A percentile compares a stretch with the other conserved stretches of the same genome.
phyloP scores from a whole-genome alignment of 1,140 invertebrate species.

The Ceratina japonica region DNA sequence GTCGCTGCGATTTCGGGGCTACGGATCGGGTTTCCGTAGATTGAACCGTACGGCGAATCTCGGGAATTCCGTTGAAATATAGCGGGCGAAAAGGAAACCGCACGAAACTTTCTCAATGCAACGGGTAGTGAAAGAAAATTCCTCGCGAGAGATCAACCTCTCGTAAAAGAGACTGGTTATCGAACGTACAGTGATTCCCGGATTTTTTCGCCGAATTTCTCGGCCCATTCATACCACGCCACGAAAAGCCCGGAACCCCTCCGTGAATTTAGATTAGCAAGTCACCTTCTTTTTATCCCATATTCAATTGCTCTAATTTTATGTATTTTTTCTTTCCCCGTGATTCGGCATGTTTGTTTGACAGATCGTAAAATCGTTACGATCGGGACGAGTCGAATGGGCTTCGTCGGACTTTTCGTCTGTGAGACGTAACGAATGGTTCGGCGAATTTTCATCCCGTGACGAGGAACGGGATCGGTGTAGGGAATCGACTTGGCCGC shows the following conservation, averaged over 20 bases:
- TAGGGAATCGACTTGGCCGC: not conserved
- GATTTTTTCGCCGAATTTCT: not conserved
- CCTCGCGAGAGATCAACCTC: not conserved
- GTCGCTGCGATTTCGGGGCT: slow-evolving; percentile 3
- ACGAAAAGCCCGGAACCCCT: not conserved
- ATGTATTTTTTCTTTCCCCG: too few species aligned
- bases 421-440: too few species aligned
- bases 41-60: not conserved
- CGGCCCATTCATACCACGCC: not conserved
- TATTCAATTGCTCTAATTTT: too few species aligned
- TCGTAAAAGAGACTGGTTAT: slow-evolving; percentile 8
- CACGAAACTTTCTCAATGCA: not conserved
- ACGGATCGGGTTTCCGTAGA: not conserved
- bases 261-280: too few species aligned
- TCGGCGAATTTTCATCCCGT: too few species aligned
- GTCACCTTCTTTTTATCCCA: not conserved
- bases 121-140: slow-evolving; percentile 13
- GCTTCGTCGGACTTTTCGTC: not conserved
- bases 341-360: not conserved
- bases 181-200: not conserved
- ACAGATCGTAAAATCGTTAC: not conserved
- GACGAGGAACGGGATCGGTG: not conserved
- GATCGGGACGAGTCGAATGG: not conserved
- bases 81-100: slow-evolving; percentile 17
- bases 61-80: slow-evolving; percentile 3